Conservation (phyloP, 2,797 vertebrate species). For the Syngnathus rostellatus region DNA sequence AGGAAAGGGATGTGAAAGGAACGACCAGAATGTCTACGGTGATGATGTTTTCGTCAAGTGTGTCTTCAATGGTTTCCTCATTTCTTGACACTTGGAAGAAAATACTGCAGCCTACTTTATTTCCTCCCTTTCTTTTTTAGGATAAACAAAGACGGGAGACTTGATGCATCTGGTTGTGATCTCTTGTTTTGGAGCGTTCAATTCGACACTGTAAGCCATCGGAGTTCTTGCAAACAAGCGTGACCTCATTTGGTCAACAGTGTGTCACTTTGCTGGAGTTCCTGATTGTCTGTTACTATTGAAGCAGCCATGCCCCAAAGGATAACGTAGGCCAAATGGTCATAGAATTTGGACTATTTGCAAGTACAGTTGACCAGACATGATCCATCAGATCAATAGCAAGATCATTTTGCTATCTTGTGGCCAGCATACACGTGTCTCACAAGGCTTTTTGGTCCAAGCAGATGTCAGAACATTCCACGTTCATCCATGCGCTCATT, state of each 20-base stretch:
- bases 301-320: background rate
- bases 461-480: background rate
- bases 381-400: too few species aligned
- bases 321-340: background rate
- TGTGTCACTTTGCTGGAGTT: background rate
- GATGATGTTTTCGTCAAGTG: slow-evolving; percentile 41
- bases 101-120: background rate
- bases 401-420: too few species aligned
- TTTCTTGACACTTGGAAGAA: background rate
- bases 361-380: too few species aligned
- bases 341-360: background rate
- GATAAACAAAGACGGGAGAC: background rate
- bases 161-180: background rate
- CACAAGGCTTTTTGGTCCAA: background rate
- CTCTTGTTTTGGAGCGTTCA: background rate
- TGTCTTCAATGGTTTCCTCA: slow-evolving; percentile 14
- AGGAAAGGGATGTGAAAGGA: slow-evolving; percentile 60
- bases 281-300: background rate
- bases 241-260: background rate
- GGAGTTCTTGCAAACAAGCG: background rate
- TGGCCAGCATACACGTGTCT: background rate
- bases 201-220: background rate
- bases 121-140: background rate
- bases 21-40: slow-evolving; percentile 40
- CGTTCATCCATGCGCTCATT: background rate